phyloP scores from a whole-genome alignment of 2,113 vertebrate genomes.

The Xyliphius kryptos region DNA sequence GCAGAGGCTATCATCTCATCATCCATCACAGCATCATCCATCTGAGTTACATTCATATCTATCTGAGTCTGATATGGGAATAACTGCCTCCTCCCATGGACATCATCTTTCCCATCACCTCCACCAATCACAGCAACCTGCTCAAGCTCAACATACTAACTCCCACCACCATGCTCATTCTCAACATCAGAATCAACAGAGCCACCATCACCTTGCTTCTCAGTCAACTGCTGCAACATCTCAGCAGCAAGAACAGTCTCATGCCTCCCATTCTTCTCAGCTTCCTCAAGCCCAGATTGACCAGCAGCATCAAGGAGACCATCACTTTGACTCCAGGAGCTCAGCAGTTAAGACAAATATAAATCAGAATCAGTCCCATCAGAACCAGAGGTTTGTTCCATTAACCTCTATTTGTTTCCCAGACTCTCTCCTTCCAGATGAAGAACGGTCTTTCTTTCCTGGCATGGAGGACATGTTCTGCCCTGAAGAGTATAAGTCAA shows the following conservation, averaged over 20 bases:
- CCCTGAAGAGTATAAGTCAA: conserved; percentile 78
- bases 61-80: conserved; percentile 62
- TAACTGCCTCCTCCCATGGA: conserved; percentile 61
- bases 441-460: conserved; percentile 86
- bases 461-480: conserved; percentile 97
- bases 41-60: conserved; percentile 68
- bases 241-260: conserved; percentile 53
- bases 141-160: conserved; percentile 48
- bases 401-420: conserved; percentile 94
- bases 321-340: conserved; percentile 73
- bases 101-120: conserved; percentile 64
- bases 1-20: conserved; percentile 61
- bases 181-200: conserved; percentile 60
- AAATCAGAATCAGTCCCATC: conserved; percentile 54
- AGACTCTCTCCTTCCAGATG: conserved; percentile 84
- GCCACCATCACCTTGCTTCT: conserved; percentile 60
- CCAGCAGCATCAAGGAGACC: conserved; percentile 71
- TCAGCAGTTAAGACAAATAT: conserved; percentile 65
- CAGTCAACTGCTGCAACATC: conserved; percentile 51
- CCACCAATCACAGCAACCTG: conserved; percentile 51
- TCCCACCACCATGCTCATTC: conserved; percentile 58
- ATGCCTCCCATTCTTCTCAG: too few species aligned
- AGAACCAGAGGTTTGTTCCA: conserved; percentile 76
- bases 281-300: too few species aligned
- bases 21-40: conserved; percentile 56